Conservation (phyloP, 1,140 invertebrate species). For the Drosophila mojavensis region DNA sequence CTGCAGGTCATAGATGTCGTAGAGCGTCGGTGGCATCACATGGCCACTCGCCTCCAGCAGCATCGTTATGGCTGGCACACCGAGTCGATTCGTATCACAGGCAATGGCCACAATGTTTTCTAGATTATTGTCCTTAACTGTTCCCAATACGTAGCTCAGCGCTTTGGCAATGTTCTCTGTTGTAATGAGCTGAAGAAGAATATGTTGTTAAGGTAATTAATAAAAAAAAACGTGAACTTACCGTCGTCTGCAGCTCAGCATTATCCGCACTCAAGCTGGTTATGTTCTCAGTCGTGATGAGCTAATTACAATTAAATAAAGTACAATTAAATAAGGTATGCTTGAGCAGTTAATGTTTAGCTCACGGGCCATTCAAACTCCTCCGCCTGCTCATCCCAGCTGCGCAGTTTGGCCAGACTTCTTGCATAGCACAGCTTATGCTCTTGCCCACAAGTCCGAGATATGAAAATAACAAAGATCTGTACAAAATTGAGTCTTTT, state of each 20-base stretch:
- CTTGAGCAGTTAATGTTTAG: not conserved
- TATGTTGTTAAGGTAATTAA: not conserved
- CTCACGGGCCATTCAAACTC: conserved; percentile 37
- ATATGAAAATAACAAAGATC: conserved; percentile 30
- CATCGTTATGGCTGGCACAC: not conserved
- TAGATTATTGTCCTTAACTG: conserved; percentile 5
- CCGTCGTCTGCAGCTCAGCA: conserved; percentile 17
- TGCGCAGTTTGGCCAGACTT: conserved; percentile 22
- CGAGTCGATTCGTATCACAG: conserved; percentile 14
- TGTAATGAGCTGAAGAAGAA: conserved; percentile 18
- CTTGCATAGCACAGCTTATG: conserved; percentile 28
- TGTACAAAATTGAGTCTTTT: not conserved
- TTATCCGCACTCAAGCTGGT: conserved; percentile 1
- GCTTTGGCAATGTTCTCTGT: conserved; percentile 26
- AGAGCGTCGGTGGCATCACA: conserved; percentile 9
- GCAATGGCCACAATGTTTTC: conserved; percentile 30
- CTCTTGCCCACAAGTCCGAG: conserved; percentile 11
- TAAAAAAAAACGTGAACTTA: not conserved
- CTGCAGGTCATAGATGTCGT: conserved; percentile 26
- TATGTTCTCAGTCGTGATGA: conserved; percentile 26
- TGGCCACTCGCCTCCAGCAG: conserved; percentile 14
- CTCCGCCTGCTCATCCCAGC: conserved; percentile 31
- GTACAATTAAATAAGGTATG: not conserved
- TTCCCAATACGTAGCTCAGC: conserved; percentile 7
- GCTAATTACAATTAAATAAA: not conserved